Base-by-base conservation (phyloP, 2,888 invertebrate species). In the Caenorhabditis sp. region DNA sequence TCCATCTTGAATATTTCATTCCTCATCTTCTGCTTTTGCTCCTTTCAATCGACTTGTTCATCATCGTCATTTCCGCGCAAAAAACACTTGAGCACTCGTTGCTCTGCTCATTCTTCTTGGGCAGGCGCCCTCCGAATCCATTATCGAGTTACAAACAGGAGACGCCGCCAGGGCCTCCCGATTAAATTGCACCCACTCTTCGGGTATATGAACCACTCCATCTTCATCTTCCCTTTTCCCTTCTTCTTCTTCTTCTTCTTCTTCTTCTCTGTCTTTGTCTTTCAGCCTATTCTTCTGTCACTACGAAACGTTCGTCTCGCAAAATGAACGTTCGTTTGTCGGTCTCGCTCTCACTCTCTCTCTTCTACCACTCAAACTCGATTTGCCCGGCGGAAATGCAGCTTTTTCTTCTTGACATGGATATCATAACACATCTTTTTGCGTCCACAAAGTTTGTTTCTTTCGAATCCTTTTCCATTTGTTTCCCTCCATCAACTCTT, bases 1-100 rank as follows among this genome's bases (percentile, higher is more conserved):
- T 66, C 35, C 61, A 53, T 59, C 46, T 55, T 63, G 59, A 59
- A 59, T 72, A 59, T 72, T 63, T 72, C 62, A 53, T 46, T 27
- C 53, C 30, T 32, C 43, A 45, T 62, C 62, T 37, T 50, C 45
- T 13, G 41, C 43, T 58, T 39, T 37, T 53, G 43, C 56, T 66
- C 55, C 39, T 41, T 27, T 48, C 59, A 24, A 30, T 37, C 43
- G 39, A 43, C 52, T 66, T 30, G 24, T 22, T 53, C 56, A 48
- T 48, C 32, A 8, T 24, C 41, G 8, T 20, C 17, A 15, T 41
- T 41, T 41, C 41, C 15, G 20, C 48, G 20, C 27, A 48, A 68
- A 50, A 61, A 58, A 68, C 50, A 59, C 68, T 59, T 55, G 59
- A 59, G 52, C 58, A 24, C 65, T 30, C 3, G 8, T 22, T 22